Evolutionary conservation across 2,888 invertebrate genomes (phyloP), one percentile per base, ranked within the genome.

Genomic region (Tridacna crocea): DNA sequence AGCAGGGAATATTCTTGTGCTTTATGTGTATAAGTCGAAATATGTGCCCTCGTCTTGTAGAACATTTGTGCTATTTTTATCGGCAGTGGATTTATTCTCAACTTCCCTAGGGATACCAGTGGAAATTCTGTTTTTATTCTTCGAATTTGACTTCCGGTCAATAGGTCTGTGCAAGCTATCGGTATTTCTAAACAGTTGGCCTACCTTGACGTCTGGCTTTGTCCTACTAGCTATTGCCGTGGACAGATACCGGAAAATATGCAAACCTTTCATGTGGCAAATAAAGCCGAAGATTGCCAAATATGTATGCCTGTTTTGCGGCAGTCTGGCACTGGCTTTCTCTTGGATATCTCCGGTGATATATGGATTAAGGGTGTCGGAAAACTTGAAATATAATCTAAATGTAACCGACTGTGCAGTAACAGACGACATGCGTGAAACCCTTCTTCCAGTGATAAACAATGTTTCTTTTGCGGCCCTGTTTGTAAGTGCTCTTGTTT

Each of bases 201-300:
- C 86, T 10, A 88, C 85, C 15, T 48, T 89, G 0, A 82, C 87
- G 0, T 79, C 87, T 17, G 85, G 83, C 4, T 77, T 80, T n/a
- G 51, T 88, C 12, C 75, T 89, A 0, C 55, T 89, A 3, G 75
- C 80, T 0, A 88, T 89, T 51, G 87, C 88, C 0, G 72, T 88
- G 0, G 89, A 89, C 73, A 83, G 92, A 22, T 91, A 90, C 80
- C 75, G 88, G n/a, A 90, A 89, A 74, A 87, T 91, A 15, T 91
- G 91, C 72, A 82, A 77, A 24, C 90, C 91, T 0, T 82, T 89
- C 19, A 60, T 77, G 17, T 80, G 80, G 77, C 92, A 92, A 66
- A 88, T 92, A 47, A 80, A 87, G 0, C 79, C 83, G 12, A 72
- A 12, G 4, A 77, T 75, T 15, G 88, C 90, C 36, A 84, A 75